Conservation (phyloP, 2,797 vertebrate genomes). For the Smutsia gigantea region DNA sequence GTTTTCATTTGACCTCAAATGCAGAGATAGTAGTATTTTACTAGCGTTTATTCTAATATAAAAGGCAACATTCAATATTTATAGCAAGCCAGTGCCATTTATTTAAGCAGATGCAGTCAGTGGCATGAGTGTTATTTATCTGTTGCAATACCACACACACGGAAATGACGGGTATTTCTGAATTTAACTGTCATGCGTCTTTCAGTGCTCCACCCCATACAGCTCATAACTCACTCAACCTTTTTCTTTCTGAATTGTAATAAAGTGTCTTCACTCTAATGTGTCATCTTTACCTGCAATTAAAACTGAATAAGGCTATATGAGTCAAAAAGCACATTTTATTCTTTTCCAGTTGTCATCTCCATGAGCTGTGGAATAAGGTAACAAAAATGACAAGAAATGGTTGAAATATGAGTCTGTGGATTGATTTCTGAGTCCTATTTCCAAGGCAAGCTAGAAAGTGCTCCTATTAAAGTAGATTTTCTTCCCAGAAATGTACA, state of each 20-base stretch:
- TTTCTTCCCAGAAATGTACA: constrained; percentile 41
- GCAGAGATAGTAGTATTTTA: background rate
- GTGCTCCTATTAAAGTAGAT: constrained; percentile 55
- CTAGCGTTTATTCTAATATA: background rate
- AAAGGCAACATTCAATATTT: constrained; percentile 47
- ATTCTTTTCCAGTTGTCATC: constrained; percentile 6
- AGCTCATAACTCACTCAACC: constrained; percentile 14
- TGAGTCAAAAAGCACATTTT: background rate
- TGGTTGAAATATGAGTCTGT: constrained; percentile 42
- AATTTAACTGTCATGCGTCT: background rate
- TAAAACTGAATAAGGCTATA: constrained; percentile 31
- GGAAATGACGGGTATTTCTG: constrained; percentile 16
- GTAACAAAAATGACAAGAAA: constrained; percentile 61
- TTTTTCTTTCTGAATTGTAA: constrained; percentile 29
- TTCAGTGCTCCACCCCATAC: background rate
- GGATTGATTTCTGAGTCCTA: constrained; percentile 45
- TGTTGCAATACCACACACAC: background rate
- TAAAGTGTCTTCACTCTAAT: constrained; percentile 37
- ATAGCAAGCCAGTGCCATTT: constrained; percentile 13
- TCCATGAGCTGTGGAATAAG: constrained; percentile 39
- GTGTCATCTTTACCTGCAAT: constrained; percentile 57
- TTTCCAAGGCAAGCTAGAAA: constrained; percentile 56
- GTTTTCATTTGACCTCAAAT: constrained; percentile 21
- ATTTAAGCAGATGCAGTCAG: constrained; percentile 53
- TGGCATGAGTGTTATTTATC: background rate